Evolutionary conservation across 2,888 invertebrate species (phyloP).

Genomic region (Lucinisca nassula): DNA sequence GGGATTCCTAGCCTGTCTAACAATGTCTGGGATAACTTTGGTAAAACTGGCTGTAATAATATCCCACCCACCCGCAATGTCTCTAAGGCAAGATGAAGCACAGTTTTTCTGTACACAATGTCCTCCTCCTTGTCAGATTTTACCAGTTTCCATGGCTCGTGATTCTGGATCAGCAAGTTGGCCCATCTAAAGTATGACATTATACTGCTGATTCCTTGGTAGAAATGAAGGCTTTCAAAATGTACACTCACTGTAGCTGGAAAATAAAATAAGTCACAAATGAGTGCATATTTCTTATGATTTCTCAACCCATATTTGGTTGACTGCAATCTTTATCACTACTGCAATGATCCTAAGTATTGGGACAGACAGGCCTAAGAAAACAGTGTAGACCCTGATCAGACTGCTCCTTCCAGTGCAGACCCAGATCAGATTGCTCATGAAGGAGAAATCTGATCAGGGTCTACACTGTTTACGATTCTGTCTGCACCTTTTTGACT

Average conservation of each 20-base stretch:
- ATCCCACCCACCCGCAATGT: slow-evolving; percentile 94
- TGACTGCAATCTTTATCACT: background rate
- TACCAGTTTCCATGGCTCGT: slow-evolving; percentile 96
- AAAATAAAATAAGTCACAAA: slow-evolving; percentile 51
- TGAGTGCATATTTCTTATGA: background rate
- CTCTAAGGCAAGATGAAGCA: slow-evolving; percentile 95
- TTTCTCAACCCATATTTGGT: background rate
- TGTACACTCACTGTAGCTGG: slow-evolving; percentile 90
- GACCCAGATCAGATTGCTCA: background rate
- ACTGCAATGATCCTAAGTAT: background rate
- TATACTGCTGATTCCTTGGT: slow-evolving; percentile 94
- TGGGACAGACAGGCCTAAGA: background rate
- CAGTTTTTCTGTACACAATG: slow-evolving; percentile 89
- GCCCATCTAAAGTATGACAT: slow-evolving; percentile 93
- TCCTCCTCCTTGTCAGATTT: slow-evolving; percentile 90
- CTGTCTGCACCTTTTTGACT: no score
- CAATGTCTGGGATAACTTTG: slow-evolving; percentile 91
- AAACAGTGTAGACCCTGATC: background rate
- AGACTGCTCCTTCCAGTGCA: background rate
- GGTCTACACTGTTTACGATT: no score
- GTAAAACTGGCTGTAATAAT: slow-evolving; percentile 95
- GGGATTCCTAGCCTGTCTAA: slow-evolving; percentile 89
- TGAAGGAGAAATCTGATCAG: no score
- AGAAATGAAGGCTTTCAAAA: slow-evolving; percentile 94
- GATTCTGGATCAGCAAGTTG: slow-evolving; percentile 95